Conservation (phyloP, 2,888 invertebrate genomes). For the Xylota segnis region DNA sequence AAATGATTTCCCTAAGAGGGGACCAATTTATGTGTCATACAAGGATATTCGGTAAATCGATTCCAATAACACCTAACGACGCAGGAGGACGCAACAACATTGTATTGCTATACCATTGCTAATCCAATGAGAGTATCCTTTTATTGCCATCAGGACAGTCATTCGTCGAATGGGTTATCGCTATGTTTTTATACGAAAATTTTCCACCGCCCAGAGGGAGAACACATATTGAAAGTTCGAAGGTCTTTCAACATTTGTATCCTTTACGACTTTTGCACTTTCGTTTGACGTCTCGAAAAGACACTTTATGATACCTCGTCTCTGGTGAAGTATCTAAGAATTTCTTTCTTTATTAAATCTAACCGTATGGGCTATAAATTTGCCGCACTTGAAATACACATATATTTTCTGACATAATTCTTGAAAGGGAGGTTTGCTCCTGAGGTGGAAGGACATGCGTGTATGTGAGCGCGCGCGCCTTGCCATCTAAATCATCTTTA, state of each 20-base stretch:
- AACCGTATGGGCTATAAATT: neutral
- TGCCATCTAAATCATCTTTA: slow-evolving; percentile 37
- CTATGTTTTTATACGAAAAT: slow-evolving; percentile 22
- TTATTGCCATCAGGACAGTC: slow-evolving; percentile 20
- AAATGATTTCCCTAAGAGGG: slow-evolving; percentile 7
- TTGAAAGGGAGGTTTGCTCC: neutral
- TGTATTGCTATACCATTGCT: slow-evolving; percentile 9
- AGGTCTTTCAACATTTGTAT: slow-evolving; percentile 11
- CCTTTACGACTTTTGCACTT: slow-evolving; percentile 27
- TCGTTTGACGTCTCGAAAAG: neutral
- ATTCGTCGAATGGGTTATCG: slow-evolving; percentile 41
- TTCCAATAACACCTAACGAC: slow-evolving; percentile 28
- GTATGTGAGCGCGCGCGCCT: neutral
- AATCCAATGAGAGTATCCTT: slow-evolving; percentile 10
- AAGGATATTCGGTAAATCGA: slow-evolving; percentile 29
- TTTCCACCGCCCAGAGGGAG: neutral
- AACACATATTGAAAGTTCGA: slow-evolving; percentile 7
- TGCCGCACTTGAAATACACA: neutral
- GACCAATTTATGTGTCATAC: neutral
- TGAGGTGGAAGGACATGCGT: neutral
- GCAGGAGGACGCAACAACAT: neutral
- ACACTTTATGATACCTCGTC: slow-evolving; percentile 16
- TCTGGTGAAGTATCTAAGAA: neutral
- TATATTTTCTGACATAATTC: neutral
- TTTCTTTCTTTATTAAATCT: slow-evolving; percentile 28